phyloP scores from a whole-genome alignment of 1,140 invertebrate genomes.

The Drosophila auraria region DNA sequence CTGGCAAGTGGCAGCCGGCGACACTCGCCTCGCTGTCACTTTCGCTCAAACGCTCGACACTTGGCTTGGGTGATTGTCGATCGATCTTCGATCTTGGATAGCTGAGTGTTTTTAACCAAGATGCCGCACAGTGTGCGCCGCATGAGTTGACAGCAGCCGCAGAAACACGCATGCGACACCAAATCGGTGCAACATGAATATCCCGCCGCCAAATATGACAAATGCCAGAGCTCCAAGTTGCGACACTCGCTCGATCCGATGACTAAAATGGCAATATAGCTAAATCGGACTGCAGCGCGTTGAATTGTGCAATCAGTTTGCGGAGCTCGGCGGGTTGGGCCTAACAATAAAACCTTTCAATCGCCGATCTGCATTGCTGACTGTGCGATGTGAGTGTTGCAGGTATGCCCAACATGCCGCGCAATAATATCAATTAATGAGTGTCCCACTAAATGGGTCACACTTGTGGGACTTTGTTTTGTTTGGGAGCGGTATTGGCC shows the following conservation, averaged over 20 bases:
- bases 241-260: conserved; percentile 63
- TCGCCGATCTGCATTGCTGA: conserved; percentile 39
- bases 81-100: conserved; percentile 2
- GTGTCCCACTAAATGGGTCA: conserved; percentile 45
- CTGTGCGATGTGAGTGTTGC: conserved; percentile 31
- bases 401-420: conserved; percentile 31
- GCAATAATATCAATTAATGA: conserved; percentile 32
- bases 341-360: conserved; percentile 37
- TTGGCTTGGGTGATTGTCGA: conserved; percentile 22
- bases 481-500: conserved; percentile 9
- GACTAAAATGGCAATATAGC: conserved; percentile 70
- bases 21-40: conserved; percentile 65
- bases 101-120: conserved; percentile 47
- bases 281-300: conserved; percentile 31
- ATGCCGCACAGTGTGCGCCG: conserved; percentile 60
- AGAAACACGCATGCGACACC: conserved; percentile 50
- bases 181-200: conserved; percentile 73
- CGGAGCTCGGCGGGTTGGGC: conserved; percentile 46
- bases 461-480: conserved; percentile 46
- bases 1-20: not conserved
- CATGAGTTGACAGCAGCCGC: conserved; percentile 63
- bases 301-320: conserved; percentile 63
- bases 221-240: conserved; percentile 70
- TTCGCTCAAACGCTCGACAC: conserved; percentile 61
- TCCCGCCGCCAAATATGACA: conserved; percentile 77